These are phyloP conservation scores for Seriola dumerili DNA, from an alignment of 2,113 vertebrate genomes.

Conservation along the genomic window DNA sequence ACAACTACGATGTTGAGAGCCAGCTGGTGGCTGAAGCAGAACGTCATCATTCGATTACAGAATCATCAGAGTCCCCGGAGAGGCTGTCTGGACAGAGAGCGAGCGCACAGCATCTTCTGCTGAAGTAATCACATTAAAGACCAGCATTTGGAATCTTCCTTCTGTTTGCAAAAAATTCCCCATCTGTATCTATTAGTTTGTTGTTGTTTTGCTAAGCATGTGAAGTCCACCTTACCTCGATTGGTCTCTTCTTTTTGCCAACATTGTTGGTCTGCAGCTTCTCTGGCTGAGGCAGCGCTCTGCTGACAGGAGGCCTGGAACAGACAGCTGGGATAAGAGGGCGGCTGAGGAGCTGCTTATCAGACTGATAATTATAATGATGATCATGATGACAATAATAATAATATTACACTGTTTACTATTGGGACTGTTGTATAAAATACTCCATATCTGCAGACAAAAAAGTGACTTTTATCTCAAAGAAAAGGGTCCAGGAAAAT, in stretches of 20 bases:
- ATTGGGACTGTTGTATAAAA: not conserved
- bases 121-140: slow-evolving; percentile 42
- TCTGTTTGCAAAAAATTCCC: not conserved
- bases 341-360: slow-evolving; percentile 17
- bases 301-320: slow-evolving; percentile 98
- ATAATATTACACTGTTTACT: slow-evolving; percentile 3
- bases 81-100: slow-evolving; percentile 34
- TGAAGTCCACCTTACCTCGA: slow-evolving; percentile 88
- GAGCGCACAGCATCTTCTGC: slow-evolving; percentile 20
- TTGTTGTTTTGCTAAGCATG: not conserved
- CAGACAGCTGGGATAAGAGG: slow-evolving; percentile 83
- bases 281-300: slow-evolving; percentile 96
- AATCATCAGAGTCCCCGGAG: slow-evolving; percentile 37
- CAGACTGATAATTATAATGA: slow-evolving; percentile 16
- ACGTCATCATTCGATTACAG: slow-evolving; percentile 63
- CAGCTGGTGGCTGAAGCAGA: slow-evolving; percentile 23
- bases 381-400: slow-evolving; percentile 11
- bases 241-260: slow-evolving; percentile 97
- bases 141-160: slow-evolving; percentile 16
- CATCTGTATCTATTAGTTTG: not conserved
- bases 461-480: not conserved
- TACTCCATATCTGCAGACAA: not conserved
- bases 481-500: not conserved
- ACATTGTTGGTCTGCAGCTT: slow-evolving; percentile 98
- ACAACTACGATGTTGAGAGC: slow-evolving; percentile 63